phyloP scores from a whole-genome alignment of 2,888 invertebrate species.

The Onchidella celtica region DNA sequence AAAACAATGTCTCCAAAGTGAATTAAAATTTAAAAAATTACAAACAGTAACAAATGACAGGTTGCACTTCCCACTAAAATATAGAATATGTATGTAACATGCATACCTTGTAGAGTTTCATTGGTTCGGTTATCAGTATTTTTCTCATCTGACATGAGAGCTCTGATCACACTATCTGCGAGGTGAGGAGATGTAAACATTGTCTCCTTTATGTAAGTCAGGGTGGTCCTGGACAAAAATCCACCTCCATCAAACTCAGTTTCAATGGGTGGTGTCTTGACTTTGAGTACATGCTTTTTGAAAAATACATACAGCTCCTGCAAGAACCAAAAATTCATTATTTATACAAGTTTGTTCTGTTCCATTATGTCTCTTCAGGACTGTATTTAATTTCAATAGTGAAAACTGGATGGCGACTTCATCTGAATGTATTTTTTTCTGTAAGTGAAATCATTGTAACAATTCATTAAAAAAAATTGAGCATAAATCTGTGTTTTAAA shows the following conservation, averaged over 20 bases:
- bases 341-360: too few relatives aligned
- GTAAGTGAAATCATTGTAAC: too few relatives aligned
- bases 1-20: too few relatives aligned
- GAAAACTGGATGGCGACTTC: background rate
- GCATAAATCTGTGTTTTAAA: too few relatives aligned
- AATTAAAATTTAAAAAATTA: too few relatives aligned
- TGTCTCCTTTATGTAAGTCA: conserved; percentile 21
- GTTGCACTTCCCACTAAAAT: too few relatives aligned
- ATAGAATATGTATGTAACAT: too few relatives aligned
- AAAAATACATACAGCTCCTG: conserved; percentile 72
- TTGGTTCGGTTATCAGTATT: conserved; percentile 55
- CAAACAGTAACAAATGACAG: too few relatives aligned
- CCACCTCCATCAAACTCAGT: conserved; percentile 13
- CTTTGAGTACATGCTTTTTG: conserved; percentile 38
- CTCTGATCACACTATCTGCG: conserved; percentile 36
- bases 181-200: conserved; percentile 33
- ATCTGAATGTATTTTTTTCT: too few relatives aligned
- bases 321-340: conserved; percentile 48
- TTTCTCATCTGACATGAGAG: conserved; percentile 40
- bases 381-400: background rate
- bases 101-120: conserved; percentile 59
- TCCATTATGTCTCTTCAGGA: too few relatives aligned
- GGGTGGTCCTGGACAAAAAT: conserved; percentile 26
- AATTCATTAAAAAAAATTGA: too few relatives aligned
- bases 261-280: conserved; percentile 7